Base-by-base conservation (phyloP, 2,113 vertebrate species). In the Crotophaga sulcirostris region DNA sequence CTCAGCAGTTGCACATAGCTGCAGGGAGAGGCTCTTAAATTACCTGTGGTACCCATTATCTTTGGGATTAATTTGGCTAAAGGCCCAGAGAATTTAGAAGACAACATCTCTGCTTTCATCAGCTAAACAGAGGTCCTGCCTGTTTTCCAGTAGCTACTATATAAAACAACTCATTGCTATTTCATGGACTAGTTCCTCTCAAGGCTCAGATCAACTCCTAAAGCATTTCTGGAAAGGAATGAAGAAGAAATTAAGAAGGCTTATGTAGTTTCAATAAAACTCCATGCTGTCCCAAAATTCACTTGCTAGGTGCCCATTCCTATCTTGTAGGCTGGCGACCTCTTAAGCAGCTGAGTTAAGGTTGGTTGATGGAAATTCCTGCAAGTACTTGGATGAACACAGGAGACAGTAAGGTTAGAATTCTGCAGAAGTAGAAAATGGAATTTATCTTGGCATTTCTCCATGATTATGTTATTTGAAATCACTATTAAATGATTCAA, bases 21-120 rank as follows among this genome's bases (percentile, higher is more conserved):
- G 88, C 25, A 28, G 83, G 92, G 90, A 83, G 90, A 95, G 64
- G 79, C 93, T 92, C 93, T 95, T 67, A 86, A 89, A 92, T 94
- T 93, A 90, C 85, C 83, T 96, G 67, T 84, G 76, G 90, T 88
- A 84, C 56, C 93, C 79, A 89, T 82, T 87, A 87, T 81, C 86
- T 90, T 89, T 38, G 49, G 80, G 79, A 68, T 87, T 3, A 72
- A 81, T 75, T 88, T 96, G 96, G 90, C 90, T 89, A 31, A 40
- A 81, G 44, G 82, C 83, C 60, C 88, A 92, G 76, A 56, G 83
- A 77, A 84, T 64, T 69, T 54, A 60, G 76, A 72, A 86, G 87
- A 86, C 92, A 72, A 40, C 94, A 93, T 69, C 85, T 95, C 81
- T 67, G 73, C 84, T 91, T 89, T 93, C 81, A 63, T 79, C 90